Conservation (phyloP, 2,797 vertebrate species). For the Chelonia mydas region DNA sequence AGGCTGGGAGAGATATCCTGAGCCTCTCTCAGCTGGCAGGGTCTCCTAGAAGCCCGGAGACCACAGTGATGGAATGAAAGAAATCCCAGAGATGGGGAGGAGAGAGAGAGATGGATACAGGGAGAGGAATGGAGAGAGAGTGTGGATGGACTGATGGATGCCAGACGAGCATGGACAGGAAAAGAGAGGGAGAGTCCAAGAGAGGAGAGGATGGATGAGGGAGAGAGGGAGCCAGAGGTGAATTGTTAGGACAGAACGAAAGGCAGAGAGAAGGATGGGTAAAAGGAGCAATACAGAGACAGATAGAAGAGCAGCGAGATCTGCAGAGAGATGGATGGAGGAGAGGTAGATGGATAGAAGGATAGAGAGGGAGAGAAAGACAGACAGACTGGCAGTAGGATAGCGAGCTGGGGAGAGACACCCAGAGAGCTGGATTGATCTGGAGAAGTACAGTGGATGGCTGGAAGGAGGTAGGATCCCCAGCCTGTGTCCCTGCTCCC, state of each 20-base stretch:
- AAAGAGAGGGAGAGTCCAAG: too few relatives aligned
- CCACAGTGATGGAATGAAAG: too few relatives aligned
- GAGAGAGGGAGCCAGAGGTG: too few relatives aligned
- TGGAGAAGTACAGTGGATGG: too few relatives aligned
- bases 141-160: too few relatives aligned
- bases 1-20: not conserved
- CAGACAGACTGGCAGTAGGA: not conserved
- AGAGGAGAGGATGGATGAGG: too few relatives aligned
- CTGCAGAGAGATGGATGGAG: too few relatives aligned
- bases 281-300: not conserved
- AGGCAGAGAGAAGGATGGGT: not conserved
- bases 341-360: not conserved
- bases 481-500: not conserved
- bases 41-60: not conserved
- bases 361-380: not conserved
- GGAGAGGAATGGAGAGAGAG: too few relatives aligned
- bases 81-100: too few relatives aligned
- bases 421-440: too few relatives aligned
- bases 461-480: not conserved
- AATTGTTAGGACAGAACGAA: too few relatives aligned
- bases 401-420: not conserved
- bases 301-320: not conserved
- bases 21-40: not conserved
- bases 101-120: too few relatives aligned
- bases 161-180: fast-evolving